These are phyloP conservation scores for Lathronympha strigana DNA, from an alignment of 2,888 invertebrate species.

Conservation along the genomic window DNA sequence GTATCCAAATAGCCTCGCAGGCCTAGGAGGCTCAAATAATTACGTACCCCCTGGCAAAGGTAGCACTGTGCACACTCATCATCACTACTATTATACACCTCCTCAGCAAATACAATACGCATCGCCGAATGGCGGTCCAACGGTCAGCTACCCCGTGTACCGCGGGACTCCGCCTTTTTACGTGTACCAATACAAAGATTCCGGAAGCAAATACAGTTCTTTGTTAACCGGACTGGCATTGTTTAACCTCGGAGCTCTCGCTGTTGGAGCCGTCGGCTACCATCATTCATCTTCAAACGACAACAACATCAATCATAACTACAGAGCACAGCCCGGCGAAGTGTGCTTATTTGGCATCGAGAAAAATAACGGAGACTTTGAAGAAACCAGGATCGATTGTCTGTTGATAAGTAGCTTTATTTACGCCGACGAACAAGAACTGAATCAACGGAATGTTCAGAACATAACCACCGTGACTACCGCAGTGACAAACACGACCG, in stretches of 20 bases:
- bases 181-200: slow-evolving; percentile 45
- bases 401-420: slow-evolving; percentile 45
- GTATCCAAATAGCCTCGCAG: too few relatives aligned
- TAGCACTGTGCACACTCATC: too few relatives aligned
- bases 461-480: slow-evolving; percentile 6
- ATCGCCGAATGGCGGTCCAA: slow-evolving; percentile 40
- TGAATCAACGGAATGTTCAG: slow-evolving; percentile 11
- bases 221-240: slow-evolving; percentile 45
- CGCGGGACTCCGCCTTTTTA: slow-evolving; percentile 44
- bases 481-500: slow-evolving; percentile 32
- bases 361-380: slow-evolving; percentile 44
- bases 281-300: background rate
- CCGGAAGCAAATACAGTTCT: slow-evolving; percentile 45
- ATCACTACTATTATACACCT: slow-evolving; percentile 43
- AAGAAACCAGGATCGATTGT: slow-evolving; percentile 45
- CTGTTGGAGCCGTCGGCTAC: slow-evolving; percentile 15
- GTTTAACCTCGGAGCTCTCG: slow-evolving; percentile 44
- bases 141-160: slow-evolving; percentile 43
- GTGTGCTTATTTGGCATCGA: slow-evolving; percentile 44
- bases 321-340: slow-evolving; percentile 43
- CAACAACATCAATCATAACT: slow-evolving; percentile 14
- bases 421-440: slow-evolving; percentile 35
- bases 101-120: slow-evolving; percentile 45
- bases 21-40: background rate
- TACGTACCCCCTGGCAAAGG: too few relatives aligned